These are phyloP conservation scores for Lucilia cuprina DNA, from an alignment of 1,140 invertebrate species.

Conservation along the genomic window DNA sequence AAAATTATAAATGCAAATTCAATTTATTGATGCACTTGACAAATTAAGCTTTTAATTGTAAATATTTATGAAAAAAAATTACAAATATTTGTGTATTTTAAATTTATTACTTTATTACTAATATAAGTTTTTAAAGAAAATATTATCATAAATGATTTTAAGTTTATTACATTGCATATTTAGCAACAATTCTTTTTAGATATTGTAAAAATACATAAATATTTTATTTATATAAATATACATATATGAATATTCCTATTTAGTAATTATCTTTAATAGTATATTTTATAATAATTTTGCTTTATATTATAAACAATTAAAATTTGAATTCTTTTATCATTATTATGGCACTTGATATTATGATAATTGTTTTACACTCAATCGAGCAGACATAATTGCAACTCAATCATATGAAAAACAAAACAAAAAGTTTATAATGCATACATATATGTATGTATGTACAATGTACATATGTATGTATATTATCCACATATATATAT, in stretches of 20 bases:
- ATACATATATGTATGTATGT: background rate
- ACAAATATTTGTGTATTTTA: no score
- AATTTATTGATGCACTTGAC: no score
- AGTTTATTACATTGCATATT: background rate
- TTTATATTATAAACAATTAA: background rate
- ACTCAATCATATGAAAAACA: conserved; percentile 39
- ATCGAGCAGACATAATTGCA: conserved; percentile 44
- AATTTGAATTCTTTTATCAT: conserved; percentile 4
- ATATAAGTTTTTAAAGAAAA: background rate
- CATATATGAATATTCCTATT: background rate
- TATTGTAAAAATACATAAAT: no score
- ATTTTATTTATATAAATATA: no score
- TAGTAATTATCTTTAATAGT: background rate
- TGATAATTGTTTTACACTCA: conserved; percentile 48
- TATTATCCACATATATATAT: no score
- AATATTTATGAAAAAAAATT: no score
- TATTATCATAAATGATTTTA: background rate
- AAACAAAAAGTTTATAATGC: background rate
- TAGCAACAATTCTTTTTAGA: background rate
- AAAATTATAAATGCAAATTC: no score
- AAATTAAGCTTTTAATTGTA: no score
- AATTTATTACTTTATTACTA: no score
- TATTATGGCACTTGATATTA: conserved; percentile 31
- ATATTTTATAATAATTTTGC: background rate
- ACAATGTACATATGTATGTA: no score